These are phyloP conservation scores for Chamaetylas fuelleborni DNA, from an alignment of 2,113 vertebrate species.

Conservation along the genomic window DNA sequence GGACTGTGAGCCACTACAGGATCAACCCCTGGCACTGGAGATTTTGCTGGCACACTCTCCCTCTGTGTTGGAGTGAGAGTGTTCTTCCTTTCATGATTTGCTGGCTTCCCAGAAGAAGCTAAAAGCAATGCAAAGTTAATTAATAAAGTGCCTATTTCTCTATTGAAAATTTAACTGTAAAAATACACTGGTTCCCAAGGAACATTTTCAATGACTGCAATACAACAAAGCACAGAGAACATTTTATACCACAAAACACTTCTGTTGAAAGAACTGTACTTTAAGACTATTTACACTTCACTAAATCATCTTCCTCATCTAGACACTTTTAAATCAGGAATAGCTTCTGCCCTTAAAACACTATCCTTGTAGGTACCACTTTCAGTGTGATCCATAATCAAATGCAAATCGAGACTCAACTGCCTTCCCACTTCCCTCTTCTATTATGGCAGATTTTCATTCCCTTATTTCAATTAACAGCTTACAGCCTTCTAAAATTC, in stretches of 20 bases:
- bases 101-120: conserved; percentile 87
- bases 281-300: background rate
- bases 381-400: background rate
- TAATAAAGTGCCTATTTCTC: background rate
- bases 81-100: conserved; percentile 90
- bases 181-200: background rate
- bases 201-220: background rate
- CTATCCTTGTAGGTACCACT: background rate
- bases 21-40: conserved; percentile 88
- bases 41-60: conserved; percentile 90
- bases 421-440: background rate
- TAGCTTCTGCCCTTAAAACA: background rate
- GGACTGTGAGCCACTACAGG: conserved; percentile 88
- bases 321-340: background rate
- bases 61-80: conserved; percentile 91
- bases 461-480: background rate
- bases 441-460: background rate
- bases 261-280: background rate
- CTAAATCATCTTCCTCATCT: background rate
- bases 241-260: background rate
- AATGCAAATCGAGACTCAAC: background rate
- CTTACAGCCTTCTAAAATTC: background rate
- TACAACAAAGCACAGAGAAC: background rate
- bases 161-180: background rate
- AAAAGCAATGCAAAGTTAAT: background rate